Percentiles rank a stretch among this genome's conserved stretches.
phyloP scores from a whole-genome alignment of 2,797 vertebrate species.

The Leontopithecus rosalia region DNA sequence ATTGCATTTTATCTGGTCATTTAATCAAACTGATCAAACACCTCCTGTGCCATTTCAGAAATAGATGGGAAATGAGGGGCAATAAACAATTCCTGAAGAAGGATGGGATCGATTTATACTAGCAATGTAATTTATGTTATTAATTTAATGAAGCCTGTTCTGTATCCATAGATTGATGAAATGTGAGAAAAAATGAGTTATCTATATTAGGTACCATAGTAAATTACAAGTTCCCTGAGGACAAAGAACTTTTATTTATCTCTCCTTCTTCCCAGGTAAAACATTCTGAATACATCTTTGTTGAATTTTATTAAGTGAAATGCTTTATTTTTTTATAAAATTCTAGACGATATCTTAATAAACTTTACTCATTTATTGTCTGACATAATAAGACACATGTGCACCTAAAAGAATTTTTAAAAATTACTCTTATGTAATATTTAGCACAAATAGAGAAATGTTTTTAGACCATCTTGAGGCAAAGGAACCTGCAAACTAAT shows the following conservation, averaged over 20 bases:
- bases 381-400: background rate
- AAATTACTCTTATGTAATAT: conserved; percentile 26
- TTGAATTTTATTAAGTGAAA: background rate
- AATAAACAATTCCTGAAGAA: background rate
- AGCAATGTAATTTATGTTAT: background rate
- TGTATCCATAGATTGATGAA: background rate
- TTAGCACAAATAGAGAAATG: conserved; percentile 39
- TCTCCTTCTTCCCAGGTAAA: background rate
- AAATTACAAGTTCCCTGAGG: background rate
- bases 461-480: background rate
- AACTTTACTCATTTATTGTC: background rate
- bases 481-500: conserved; percentile 24
- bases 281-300: background rate
- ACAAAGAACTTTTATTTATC: background rate
- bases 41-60: background rate
- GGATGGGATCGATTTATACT: background rate
- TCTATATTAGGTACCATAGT: background rate
- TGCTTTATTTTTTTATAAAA: conserved; percentile 31
- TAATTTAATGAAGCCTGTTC: background rate
- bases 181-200: conserved; percentile 38
- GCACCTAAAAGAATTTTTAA: background rate
- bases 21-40: conserved; percentile 24
- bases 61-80: background rate
- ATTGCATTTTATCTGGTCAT: conserved; percentile 2
- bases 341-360: conserved; percentile 16